Percentiles rank a stretch among this genome's conserved stretches.
phyloP scores from a whole-genome alignment of 2,113 vertebrate species.

The Oryzias melastigma region DNA sequence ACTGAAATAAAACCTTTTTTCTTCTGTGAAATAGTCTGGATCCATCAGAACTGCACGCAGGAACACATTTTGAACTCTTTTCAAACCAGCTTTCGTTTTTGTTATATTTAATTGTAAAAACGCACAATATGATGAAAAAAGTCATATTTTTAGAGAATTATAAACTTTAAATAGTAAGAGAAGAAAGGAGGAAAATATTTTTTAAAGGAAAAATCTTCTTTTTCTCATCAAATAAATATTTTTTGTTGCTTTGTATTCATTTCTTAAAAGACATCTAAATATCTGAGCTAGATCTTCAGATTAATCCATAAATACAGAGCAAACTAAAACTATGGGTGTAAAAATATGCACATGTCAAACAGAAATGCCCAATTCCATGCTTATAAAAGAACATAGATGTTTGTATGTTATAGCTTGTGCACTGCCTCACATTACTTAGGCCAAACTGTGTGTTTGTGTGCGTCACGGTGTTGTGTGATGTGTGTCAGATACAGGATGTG shows the following conservation, averaged over 20 bases:
- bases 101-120: too few relatives aligned
- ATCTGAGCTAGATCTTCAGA: too few relatives aligned
- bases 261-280: too few relatives aligned
- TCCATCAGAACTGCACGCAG: background rate
- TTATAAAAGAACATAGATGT: constrained; percentile 7
- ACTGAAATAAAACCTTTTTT: constrained; percentile 41
- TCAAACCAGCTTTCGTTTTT: too few relatives aligned
- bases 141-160: too few relatives aligned
- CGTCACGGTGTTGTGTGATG: constrained; percentile 19
- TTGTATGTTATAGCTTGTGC: constrained; percentile 17
- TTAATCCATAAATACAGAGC: background rate
- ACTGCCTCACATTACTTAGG: constrained; percentile 34
- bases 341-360: background rate
- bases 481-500: constrained; percentile 46
- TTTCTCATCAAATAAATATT: too few relatives aligned
- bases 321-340: background rate
- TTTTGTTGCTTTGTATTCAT: too few relatives aligned
- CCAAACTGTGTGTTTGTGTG: constrained; percentile 1
- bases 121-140: too few relatives aligned
- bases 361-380: background rate
- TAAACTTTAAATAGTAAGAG: too few relatives aligned
- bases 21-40: constrained; percentile 31
- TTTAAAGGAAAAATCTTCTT: too few relatives aligned
- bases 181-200: too few relatives aligned
- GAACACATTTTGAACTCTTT: too few relatives aligned